Evolutionary conservation across 2,113 vertebrate genomes (phyloP).

Genomic region (Melanotaenia duboulayi): DNA sequence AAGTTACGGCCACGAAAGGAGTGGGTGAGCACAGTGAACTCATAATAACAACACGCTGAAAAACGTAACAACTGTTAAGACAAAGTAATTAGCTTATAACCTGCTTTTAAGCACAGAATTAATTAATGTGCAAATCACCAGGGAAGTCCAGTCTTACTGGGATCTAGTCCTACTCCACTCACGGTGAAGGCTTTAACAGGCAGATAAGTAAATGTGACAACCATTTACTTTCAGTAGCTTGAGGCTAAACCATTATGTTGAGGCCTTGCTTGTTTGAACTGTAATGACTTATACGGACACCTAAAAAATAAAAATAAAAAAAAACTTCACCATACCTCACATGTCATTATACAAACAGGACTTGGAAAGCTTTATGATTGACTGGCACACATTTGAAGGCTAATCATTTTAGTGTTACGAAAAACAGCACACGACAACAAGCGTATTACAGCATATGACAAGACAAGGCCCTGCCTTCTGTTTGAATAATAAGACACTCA

Average conservation of each 20-base stretch:
- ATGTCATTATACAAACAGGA: conserved; percentile 44
- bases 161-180: neutral
- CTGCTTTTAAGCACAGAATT: neutral
- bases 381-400: conserved; percentile 3
- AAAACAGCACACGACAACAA: neutral
- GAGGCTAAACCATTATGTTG: conserved; percentile 33
- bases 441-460: neutral
- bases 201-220: conserved; percentile 56
- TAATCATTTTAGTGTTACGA: neutral
- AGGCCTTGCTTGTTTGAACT: conserved; percentile 47
- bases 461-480: neutral
- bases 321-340: conserved; percentile 35
- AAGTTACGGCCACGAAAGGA: conserved; percentile 12
- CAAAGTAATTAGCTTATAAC: conserved; percentile 6
- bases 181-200: conserved; percentile 36
- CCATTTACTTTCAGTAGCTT: conserved; percentile 49
- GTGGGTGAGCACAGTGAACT: neutral
- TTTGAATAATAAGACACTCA: conserved; percentile 26
- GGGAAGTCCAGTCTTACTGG: neutral
- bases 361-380: conserved; percentile 7
- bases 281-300: conserved; percentile 36
- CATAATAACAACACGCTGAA: conserved; percentile 4
- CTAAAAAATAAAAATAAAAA: no score
- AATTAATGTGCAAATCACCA: conserved; percentile 6
- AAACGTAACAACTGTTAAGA: conserved; percentile 20